Conservation (phyloP, 2,113 vertebrate species). For the Oenanthe oenanthe region DNA sequence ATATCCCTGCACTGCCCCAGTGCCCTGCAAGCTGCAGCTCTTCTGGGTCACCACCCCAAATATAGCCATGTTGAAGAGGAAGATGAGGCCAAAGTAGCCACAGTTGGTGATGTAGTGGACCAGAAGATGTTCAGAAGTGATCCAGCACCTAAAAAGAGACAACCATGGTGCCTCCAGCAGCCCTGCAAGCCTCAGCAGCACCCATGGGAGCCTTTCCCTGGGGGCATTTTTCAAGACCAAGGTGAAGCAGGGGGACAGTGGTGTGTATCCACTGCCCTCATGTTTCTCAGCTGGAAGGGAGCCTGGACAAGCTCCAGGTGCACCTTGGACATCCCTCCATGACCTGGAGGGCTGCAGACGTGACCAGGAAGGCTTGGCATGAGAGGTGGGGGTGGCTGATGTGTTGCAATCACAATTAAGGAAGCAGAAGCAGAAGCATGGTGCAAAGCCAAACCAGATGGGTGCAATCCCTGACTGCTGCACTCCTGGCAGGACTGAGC, state of each 20-base stretch:
- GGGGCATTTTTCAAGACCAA: neutral
- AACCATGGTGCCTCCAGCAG: neutral
- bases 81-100: slow-evolving; percentile 77
- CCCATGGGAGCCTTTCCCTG: neutral
- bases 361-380: neutral
- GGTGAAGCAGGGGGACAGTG: neutral
- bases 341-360: neutral
- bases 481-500: fast-evolving
- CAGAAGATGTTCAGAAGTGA: slow-evolving; percentile 51
- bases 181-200: neutral
- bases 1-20: neutral
- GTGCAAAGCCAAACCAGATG: fast-evolving
- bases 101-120: slow-evolving; percentile 79
- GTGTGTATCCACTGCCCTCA: fast-evolving
- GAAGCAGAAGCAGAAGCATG: neutral
- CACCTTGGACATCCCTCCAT: neutral
- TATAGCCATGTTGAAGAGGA: slow-evolving; percentile 75
- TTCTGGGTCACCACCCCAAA: slow-evolving; percentile 72
- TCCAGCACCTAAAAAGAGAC: slow-evolving; percentile 81
- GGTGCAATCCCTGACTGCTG: fast-evolving
- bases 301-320: neutral
- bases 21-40: slow-evolving; percentile 65
- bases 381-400: neutral
- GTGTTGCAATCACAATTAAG: neutral
- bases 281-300: neutral